Conservation (phyloP, 1,140 invertebrate genomes). For the Monochamus saltuarius region DNA sequence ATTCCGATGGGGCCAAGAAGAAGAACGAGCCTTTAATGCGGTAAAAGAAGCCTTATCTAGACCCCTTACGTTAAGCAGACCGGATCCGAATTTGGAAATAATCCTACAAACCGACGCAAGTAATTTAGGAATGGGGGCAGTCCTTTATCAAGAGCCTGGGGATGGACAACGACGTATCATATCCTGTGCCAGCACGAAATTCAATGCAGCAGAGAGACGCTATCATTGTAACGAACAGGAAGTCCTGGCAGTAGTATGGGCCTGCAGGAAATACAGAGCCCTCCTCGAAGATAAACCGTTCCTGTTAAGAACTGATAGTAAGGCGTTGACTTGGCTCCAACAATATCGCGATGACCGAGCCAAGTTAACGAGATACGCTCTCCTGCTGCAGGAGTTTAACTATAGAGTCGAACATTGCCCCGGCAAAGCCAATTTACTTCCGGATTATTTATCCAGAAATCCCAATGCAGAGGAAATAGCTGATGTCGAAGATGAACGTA, state of each 20-base stretch:
- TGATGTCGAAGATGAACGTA: too few relatives aligned
- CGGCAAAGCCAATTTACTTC: conserved; percentile 34
- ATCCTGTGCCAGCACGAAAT: conserved; percentile 18
- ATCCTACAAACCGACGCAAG: conserved; percentile 24
- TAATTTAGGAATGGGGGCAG: conserved; percentile 17
- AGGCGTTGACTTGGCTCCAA: too few relatives aligned
- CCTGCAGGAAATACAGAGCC: conserved; percentile 35
- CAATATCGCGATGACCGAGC: too few relatives aligned
- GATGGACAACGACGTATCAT: conserved; percentile 1
- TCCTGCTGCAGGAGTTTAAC: conserved; percentile 37
- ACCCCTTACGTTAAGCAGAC: conserved; percentile 2
- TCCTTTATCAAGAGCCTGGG: conserved; percentile 16
- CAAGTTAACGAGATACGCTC: conserved; percentile 24
- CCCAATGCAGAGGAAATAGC: background rate
- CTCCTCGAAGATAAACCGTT: conserved; percentile 44
- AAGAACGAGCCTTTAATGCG: conserved; percentile 21
- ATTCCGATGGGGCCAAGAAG: conserved; percentile 19
- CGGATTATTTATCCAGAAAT: conserved; percentile 28
- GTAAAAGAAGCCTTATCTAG: conserved; percentile 19
- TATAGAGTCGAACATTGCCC: conserved; percentile 36
- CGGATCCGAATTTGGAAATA: conserved; percentile 8
- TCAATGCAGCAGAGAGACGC: background rate
- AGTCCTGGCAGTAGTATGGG: conserved; percentile 40
- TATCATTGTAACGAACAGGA: conserved; percentile 16
- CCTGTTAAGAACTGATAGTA: conserved; percentile 13